Evolutionary conservation across 2,113 vertebrate species (phyloP).

Genomic region (Oreochromis niloticus): DNA sequence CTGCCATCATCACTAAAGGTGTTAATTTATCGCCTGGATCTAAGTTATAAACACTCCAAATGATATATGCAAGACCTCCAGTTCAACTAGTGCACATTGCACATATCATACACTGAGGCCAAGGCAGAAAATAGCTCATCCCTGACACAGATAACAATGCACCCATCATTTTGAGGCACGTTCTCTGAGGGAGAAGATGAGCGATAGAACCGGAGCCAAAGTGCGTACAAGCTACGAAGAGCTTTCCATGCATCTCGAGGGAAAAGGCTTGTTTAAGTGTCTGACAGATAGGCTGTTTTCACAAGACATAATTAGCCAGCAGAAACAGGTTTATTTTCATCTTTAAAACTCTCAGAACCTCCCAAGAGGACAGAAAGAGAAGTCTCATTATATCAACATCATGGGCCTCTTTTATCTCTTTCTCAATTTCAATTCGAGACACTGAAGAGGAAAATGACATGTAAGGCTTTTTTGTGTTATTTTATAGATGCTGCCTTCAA

Average conservation of each 20-base stretch:
- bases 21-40: constrained; percentile 38
- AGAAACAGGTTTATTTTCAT: neutral
- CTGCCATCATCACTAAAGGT: constrained; percentile 10
- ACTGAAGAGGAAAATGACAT: neutral
- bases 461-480: neutral
- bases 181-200: neutral
- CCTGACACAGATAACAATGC: constrained; percentile 24
- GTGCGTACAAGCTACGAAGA: neutral
- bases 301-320: constrained; percentile 11
- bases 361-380: neutral
- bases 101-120: neutral
- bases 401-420: neutral
- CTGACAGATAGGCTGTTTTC: constrained; percentile 13
- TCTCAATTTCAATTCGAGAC: neutral
- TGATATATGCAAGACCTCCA: constrained; percentile 4
- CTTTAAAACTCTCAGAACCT: neutral
- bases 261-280: neutral
- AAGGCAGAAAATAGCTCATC: constrained; percentile 23
- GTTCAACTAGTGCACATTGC: neutral
- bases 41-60: constrained; percentile 26
- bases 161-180: constrained; percentile 8
- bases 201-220: neutral
- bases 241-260: constrained; percentile 18
- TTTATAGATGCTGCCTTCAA: neutral
- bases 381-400: constrained; percentile 15